Evolutionary conservation across 2,113 vertebrate genomes (phyloP).

Genomic region (Myanophis thanlyinensis): DNA sequence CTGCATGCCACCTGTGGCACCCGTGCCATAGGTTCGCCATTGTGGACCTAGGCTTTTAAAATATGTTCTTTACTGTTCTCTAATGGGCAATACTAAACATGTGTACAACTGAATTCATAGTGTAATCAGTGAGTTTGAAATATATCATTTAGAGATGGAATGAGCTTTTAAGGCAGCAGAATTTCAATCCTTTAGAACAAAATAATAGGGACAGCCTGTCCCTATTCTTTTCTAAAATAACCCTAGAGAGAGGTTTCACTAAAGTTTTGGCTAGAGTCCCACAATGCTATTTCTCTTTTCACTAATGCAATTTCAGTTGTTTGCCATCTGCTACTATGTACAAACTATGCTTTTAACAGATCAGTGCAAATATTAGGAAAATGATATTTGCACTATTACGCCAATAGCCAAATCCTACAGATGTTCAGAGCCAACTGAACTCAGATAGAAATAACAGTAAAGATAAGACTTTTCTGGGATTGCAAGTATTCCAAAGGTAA

Average conservation of each 20-base stretch:
- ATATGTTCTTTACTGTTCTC: background rate
- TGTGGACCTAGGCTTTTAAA: background rate
- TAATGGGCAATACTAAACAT: background rate
- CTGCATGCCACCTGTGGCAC: too few species aligned
- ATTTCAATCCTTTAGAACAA: background rate
- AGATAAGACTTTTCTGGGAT: background rate
- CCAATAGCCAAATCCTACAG: slow-evolving; percentile 18
- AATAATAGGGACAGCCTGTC: background rate
- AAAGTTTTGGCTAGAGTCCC: background rate
- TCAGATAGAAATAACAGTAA: background rate
- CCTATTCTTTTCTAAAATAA: background rate
- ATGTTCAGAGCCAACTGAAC: background rate
- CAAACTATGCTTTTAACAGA: background rate
- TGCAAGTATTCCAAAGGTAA: background rate
- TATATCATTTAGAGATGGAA: background rate
- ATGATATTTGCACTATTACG: slow-evolving; percentile 1
- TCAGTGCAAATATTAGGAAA: background rate
- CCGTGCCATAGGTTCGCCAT: too few species aligned
- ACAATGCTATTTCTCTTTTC: background rate
- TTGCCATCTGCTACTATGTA: background rate
- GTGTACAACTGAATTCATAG: background rate
- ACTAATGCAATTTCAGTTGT: background rate
- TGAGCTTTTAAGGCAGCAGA: background rate
- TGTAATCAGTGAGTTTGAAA: background rate
- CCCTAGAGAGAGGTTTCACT: background rate